Evolutionary conservation across 2,797 vertebrate genomes (phyloP).

Genomic region (Pipistrellus kuhlii): DNA sequence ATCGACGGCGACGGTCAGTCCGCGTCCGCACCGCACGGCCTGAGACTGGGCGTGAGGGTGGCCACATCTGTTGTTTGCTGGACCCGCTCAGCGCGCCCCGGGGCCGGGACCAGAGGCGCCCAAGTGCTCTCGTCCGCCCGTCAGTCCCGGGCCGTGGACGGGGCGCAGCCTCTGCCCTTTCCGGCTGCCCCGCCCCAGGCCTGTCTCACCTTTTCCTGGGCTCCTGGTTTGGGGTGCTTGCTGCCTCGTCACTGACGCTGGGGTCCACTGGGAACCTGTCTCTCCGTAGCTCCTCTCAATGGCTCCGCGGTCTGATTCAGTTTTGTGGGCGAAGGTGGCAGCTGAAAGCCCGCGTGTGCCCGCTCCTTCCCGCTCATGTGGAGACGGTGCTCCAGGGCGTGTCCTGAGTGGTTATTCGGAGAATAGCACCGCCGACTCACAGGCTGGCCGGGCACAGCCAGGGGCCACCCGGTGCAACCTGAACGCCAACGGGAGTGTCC

Average conservation of each 20-base stretch:
- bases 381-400: fast-evolving
- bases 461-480: neutral
- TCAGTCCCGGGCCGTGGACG: neutral
- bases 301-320: neutral
- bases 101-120: neutral
- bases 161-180: neutral
- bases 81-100: neutral
- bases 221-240: fast-evolving
- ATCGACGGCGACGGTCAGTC: slow-evolving; percentile 98
- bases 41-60: too few species aligned
- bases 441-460: neutral
- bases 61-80: fast-evolving
- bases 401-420: fast-evolving
- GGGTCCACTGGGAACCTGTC: fast-evolving
- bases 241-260: neutral
- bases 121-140: fast-evolving
- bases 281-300: fast-evolving
- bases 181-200: neutral
- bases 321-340: neutral
- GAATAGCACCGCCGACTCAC: fast-evolving
- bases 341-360: neutral
- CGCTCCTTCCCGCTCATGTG: fast-evolving
- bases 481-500: too few species aligned
- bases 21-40: too few species aligned
- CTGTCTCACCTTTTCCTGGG: neutral